Conservation (phyloP, 2,113 vertebrate genomes). For the Helogale parvula region DNA sequence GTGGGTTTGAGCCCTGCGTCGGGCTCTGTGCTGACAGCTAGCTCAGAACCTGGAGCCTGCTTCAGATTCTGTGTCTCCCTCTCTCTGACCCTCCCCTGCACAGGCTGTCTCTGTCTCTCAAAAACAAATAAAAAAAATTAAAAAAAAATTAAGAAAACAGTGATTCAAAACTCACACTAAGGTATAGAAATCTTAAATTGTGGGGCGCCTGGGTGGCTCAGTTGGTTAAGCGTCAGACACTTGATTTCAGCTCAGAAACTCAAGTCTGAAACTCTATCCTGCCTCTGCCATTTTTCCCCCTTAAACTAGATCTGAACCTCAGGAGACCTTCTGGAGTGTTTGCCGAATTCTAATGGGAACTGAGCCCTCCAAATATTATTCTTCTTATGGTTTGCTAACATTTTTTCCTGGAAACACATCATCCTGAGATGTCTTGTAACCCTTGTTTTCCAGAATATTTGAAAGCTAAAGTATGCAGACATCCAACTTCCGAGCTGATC, state of each 20-base stretch:
- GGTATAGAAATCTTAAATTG: not conserved
- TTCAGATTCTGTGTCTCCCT: too few species aligned
- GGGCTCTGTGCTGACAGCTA: too few species aligned
- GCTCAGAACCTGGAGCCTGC: too few species aligned
- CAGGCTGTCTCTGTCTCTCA: too few species aligned
- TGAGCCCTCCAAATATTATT: not conserved
- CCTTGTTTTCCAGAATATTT: not conserved
- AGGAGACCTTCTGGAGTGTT: not conserved
- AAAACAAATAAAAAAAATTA: too few species aligned
- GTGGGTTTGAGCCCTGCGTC: too few species aligned
- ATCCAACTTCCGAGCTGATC: not conserved
- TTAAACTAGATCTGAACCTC: not conserved
- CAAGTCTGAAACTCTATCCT: slow-evolving; percentile 22
- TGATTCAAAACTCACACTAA: not conserved
- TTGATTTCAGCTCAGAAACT: not conserved
- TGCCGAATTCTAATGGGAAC: not conserved
- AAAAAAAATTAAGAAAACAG: not conserved
- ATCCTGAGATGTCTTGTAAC: not conserved
- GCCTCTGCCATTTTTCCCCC: not conserved
- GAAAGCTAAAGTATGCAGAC: slow-evolving; percentile 27
- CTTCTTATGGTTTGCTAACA: not conserved
- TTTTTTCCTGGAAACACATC: slow-evolving; percentile 35
- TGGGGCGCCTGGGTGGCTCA: too few species aligned
- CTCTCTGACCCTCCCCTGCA: too few species aligned
- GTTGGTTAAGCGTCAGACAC: too few species aligned